These are phyloP conservation scores for Anodontia alba DNA, from an alignment of 2,888 invertebrate genomes.

Conservation along the genomic window DNA sequence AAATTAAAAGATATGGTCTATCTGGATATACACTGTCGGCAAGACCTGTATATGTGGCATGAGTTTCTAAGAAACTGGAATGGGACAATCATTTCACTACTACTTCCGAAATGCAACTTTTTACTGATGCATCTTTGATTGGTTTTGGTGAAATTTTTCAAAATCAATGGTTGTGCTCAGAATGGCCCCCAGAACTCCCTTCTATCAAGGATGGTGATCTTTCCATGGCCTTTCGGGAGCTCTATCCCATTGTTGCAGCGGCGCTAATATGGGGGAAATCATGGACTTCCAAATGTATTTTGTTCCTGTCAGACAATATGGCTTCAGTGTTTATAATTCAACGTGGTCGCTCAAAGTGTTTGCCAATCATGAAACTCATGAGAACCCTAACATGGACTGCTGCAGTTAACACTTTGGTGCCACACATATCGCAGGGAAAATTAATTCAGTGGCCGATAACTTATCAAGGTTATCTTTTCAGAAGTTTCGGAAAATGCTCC, in stretches of 20 bases:
- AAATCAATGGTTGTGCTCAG: conserved; percentile 8
- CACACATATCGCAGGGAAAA: no score
- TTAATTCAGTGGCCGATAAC: no score
- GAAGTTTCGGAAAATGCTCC: no score
- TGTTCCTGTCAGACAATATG: conserved; percentile 41
- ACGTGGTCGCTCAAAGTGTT: no score
- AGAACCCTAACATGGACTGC: no score
- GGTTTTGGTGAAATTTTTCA: conserved; percentile 40
- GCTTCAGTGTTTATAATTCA: no score
- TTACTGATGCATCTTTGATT: conserved; percentile 28
- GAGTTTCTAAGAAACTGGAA: conserved; percentile 29
- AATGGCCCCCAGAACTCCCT: conserved; percentile 29
- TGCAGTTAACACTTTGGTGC: no score
- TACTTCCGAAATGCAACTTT: conserved; percentile 10
- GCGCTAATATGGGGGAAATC: conserved; percentile 30
- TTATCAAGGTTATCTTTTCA: no score
- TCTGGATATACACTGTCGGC: conserved; percentile 7
- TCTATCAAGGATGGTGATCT: neutral
- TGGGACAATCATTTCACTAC: neutral
- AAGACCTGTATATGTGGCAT: conserved; percentile 36
- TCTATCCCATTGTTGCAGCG: conserved; percentile 42
- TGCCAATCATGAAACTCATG: no score
- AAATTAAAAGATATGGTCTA: conserved; percentile 25
- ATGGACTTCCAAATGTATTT: no score
- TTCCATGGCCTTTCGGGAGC: no score